These are phyloP conservation scores for Nomada fucata DNA, from an alignment of 2,888 invertebrate species.

Conservation along the genomic window DNA sequence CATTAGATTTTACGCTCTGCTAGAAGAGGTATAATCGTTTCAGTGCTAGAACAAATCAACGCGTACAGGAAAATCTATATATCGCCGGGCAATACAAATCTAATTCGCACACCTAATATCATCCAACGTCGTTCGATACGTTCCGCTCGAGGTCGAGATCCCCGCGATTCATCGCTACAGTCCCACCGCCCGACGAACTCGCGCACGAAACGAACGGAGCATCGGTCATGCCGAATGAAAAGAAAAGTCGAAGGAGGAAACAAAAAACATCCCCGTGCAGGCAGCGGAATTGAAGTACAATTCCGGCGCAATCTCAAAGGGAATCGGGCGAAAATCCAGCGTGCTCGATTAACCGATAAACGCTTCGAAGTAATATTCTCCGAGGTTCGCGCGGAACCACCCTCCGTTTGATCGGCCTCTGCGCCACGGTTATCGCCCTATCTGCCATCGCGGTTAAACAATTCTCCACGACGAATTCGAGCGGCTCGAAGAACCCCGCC, in stretches of 20 bases:
- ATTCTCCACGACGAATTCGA: conserved; percentile 59
- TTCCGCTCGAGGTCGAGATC: too few species aligned
- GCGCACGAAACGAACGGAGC: not conserved
- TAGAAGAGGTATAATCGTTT: too few species aligned
- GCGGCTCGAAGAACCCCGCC: conserved; percentile 11
- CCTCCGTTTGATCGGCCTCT: conserved; percentile 23
- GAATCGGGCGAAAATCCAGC: conserved; percentile 30
- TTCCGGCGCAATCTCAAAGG: conserved; percentile 22
- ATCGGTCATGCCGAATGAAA: too few species aligned
- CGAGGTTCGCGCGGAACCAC: not conserved
- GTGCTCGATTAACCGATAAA: conserved; percentile 44
- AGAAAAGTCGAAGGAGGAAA: too few species aligned
- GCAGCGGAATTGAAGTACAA: conserved; percentile 25
- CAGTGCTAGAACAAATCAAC: too few species aligned
- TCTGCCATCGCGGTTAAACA: conserved; percentile 59
- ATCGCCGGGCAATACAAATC: too few species aligned
- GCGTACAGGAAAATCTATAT: too few species aligned
- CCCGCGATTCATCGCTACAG: too few species aligned
- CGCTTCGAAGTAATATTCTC: conserved; percentile 45
- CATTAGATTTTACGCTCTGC: too few species aligned
- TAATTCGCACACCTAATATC: too few species aligned
- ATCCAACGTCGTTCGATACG: too few species aligned
- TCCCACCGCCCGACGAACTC: not conserved
- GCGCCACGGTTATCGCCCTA: conserved; percentile 39
- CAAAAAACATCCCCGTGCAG: not conserved